Evolutionary conservation across 2,113 vertebrate species (phyloP), one percentile per base, ranked within the genome.

Genomic region (Callipepla squamata): DNA sequence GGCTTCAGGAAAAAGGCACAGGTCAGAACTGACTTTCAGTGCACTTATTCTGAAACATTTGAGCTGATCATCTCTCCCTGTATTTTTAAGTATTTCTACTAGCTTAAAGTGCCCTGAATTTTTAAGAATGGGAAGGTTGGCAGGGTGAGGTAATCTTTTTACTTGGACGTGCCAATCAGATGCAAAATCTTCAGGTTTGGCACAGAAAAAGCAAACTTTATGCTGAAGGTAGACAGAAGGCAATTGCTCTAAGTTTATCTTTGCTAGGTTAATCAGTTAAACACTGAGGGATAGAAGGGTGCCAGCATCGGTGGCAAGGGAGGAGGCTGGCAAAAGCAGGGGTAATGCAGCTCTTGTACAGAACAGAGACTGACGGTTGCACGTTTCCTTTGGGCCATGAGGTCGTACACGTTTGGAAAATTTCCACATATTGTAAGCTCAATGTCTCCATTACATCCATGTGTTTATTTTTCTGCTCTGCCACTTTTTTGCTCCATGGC

Each of bases 261-360:
- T 84, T 13, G 25, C 30, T 38, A 11, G 36, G 18, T 75, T 59
- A 74, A 87, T 63, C 44, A 76, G 13, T 75, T 75, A 48, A 63
- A 74, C 16, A 34, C 47, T 30, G 20, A 58, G 16, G 16, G 26
- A 18, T 22, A 53, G 53, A 62, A 19, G 5, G 5, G 7, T 59
- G 59, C 14, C 23, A 66, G 13, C 4, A 67, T 38, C 3, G 50
- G 18, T 21, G 69, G n/a, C 32, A 50, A 42, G 21, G 11, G 28
- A 50, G 7, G 25, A 78, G 48, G 48, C 5, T 80, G 32, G 9
- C 32, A 48, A 53, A 36, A 14, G 19, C 11, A 53, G 68, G 67
- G 47, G 14, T 14, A 44, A 32, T 44, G 10, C 0, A 0, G 6
- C 7, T 69, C 22, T 73, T 51, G 5, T 0, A n/a, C 9, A 61